Evolutionary conservation across 2,113 vertebrate genomes (phyloP).

Genomic region (Notarius quadriscutis): DNA sequence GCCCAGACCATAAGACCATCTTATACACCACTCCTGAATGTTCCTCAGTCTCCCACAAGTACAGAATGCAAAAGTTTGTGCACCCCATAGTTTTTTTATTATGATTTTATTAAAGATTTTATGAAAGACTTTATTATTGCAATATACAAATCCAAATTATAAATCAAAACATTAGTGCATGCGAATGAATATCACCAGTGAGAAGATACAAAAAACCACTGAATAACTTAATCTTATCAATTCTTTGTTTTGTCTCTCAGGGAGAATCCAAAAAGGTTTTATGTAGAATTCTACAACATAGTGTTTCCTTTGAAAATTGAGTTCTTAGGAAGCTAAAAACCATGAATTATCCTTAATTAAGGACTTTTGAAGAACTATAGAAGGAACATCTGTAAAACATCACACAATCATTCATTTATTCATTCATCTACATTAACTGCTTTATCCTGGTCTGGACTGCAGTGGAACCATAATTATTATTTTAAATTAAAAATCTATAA

Average conservation of each 20-base stretch:
- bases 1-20: constrained; percentile 40
- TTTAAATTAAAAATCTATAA: not conserved
- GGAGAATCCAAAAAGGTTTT: not conserved
- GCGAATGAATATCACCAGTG: not conserved
- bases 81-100: not conserved
- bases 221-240: not conserved
- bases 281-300: not conserved
- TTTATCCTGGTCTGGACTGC: not conserved
- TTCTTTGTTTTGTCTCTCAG: not conserved
- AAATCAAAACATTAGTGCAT: not conserved
- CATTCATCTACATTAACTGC: not conserved
- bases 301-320: not conserved
- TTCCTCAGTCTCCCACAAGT: constrained; percentile 17
- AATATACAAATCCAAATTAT: not conserved
- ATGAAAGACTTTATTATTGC: not conserved
- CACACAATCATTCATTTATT: not conserved
- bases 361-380: not conserved
- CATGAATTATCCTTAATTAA: constrained; percentile 7
- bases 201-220: not conserved
- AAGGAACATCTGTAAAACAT: not conserved
- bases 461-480: not conserved
- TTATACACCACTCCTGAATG: constrained; percentile 19
- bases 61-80: not conserved
- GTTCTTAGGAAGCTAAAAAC: not conserved
- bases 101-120: too few relatives aligned